Percentiles rank a stretch among this genome's conserved stretches.
Evolutionary conservation across 2,113 vertebrate species (phyloP).

Genomic region (Henicopernis longicauda): DNA sequence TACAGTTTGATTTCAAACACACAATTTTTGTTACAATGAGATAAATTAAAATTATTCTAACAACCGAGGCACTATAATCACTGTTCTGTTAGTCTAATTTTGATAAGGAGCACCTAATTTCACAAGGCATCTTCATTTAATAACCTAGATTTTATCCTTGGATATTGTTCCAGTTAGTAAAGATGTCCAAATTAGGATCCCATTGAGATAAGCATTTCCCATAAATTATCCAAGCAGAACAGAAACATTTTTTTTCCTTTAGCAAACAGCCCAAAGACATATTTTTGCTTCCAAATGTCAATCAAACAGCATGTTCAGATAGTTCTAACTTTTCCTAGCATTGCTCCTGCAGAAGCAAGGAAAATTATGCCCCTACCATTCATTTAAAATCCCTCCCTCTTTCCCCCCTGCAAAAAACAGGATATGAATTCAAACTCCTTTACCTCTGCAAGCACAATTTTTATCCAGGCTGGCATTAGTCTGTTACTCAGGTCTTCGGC

Average conservation of each 20-base stretch:
- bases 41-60: background rate
- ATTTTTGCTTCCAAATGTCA: background rate
- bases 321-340: background rate
- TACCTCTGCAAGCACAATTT: conserved; percentile 88
- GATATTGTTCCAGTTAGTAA: background rate
- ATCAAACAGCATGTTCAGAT: background rate
- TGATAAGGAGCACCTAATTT: background rate
- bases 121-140: background rate
- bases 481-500: conserved; percentile 84
- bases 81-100: background rate
- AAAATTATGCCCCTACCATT: background rate
- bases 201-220: background rate
- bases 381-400: background rate
- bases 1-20: background rate
- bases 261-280: background rate
- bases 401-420: background rate
- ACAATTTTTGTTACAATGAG: background rate
- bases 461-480: conserved; percentile 88
- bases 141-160: background rate
- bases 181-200: background rate
- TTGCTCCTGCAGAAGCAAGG: background rate
- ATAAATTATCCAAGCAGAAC: background rate
- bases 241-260: background rate
- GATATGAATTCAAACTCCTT: background rate
- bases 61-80: background rate